phyloP scores from a whole-genome alignment of 2,797 vertebrate species.

The Scomberomorus guttatus region DNA sequence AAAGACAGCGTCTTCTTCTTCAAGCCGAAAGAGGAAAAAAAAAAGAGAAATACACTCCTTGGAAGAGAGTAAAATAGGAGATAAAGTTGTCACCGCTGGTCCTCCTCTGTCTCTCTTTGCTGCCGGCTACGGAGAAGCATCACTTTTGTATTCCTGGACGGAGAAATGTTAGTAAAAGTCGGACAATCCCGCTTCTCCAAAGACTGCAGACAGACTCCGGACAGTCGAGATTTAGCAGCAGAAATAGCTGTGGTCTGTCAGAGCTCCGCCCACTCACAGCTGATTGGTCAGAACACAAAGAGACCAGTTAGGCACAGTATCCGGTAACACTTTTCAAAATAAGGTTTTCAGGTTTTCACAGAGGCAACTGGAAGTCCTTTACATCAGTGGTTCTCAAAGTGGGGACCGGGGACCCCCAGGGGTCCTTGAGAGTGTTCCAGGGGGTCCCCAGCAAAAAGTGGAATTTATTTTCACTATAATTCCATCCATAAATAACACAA shows the following conservation, averaged over 20 bases:
- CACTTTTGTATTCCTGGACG: slow-evolving; percentile 64
- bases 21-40: not conserved
- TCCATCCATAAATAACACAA: too few relatives aligned
- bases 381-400: too few relatives aligned
- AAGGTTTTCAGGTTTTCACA: slow-evolving; percentile 12
- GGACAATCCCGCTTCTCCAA: not conserved
- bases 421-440: too few relatives aligned
- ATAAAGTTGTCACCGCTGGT: slow-evolving; percentile 31
- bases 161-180: slow-evolving; percentile 17
- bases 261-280: slow-evolving; percentile 59
- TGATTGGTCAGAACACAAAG: slow-evolving; percentile 56
- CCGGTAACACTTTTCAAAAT: slow-evolving; percentile 51
- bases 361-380: too few relatives aligned
- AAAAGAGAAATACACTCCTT: slow-evolving; percentile 55
- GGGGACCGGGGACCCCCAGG: too few relatives aligned
- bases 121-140: slow-evolving; percentile 40
- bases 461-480: too few relatives aligned
- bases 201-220: slow-evolving; percentile 35
- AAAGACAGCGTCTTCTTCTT: slow-evolving; percentile 34
- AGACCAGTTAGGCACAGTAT: not conserved
- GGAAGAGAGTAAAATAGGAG: not conserved
- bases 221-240: slow-evolving; percentile 38
- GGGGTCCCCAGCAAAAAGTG: too few relatives aligned
- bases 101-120: slow-evolving; percentile 19
- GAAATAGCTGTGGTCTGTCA: slow-evolving; percentile 61